Evolutionary conservation across 2,888 invertebrate species (phyloP), one percentile per base, ranked within the genome.

Genomic region (Tetrapedia diversipes): DNA sequence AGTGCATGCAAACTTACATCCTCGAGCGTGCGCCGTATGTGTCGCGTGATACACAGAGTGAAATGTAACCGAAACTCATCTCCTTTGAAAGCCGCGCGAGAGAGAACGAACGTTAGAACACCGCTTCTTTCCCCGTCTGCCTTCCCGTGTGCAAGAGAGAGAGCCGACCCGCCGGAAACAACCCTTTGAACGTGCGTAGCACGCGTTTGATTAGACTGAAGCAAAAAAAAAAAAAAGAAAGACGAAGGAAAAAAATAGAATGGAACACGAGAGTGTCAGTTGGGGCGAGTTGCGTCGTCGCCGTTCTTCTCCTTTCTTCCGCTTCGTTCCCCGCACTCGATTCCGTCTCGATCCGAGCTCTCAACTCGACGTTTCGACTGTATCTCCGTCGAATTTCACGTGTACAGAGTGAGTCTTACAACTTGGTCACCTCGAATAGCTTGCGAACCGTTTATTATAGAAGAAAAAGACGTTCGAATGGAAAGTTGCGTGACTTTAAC

Each of bases 231-330:
- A 14, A 1, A 39, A 14, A 7, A 54, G n/a, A 8, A 37, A 4
- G 8, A 37, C 4, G 34, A 11, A 47, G 8, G 11, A 16, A 22
- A 29, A 60, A 63, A 51, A 49, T 22, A 39, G 64, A 77, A 61
- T 53, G 73, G 73, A 70, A 73, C 76, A 79, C 54, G 69, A 83
- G 80, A 80, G 89, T 88, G 89, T 88, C 88, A 89, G 87, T 88
- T 88, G 87, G 86, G 87, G 83, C 84, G 85, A 86, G 87, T 85
- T 82, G 83, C 83, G 82, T 76, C 64, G 66, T 78, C 61, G 64
- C 70, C 74, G 80, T 80, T 82, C 67, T 80, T 75, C 66, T 70
- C 74, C 78, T 75, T 70, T 79, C 68, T 67, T 69, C 61, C 60
- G 70, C 70, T 81, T 67, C 51, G 39, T 66, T 59, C 41, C 56